A percentile compares a stretch with the other conserved stretches of the same genome.
Conservation (phyloP, 2,113 vertebrate genomes). For the Tringa solitaria region DNA sequence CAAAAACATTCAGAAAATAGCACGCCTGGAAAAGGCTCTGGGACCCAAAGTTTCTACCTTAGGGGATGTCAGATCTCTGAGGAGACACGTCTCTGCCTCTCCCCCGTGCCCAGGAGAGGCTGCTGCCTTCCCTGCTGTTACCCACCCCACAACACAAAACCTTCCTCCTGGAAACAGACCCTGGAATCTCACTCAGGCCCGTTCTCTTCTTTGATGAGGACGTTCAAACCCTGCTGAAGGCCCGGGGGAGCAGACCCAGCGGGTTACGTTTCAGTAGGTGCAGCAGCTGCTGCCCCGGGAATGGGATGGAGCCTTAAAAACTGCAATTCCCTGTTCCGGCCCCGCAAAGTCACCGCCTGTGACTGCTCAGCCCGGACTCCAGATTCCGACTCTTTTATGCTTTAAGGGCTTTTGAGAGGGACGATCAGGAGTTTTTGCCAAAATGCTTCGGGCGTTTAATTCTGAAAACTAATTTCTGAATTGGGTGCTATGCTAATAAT, state of each 20-base stretch:
- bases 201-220: slow-evolving; percentile 25
- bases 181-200: slow-evolving; percentile 46
- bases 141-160: slow-evolving; percentile 25
- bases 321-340: background rate
- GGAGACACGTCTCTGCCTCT: background rate
- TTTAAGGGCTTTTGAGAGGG: background rate
- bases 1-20: background rate
- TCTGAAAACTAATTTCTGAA: slow-evolving; percentile 62
- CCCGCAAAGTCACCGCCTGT: fast-evolving
- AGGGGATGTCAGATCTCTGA: background rate
- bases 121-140: slow-evolving; percentile 14
- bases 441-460: slow-evolving; percentile 46
- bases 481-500: slow-evolving; percentile 57
- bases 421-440: slow-evolving; percentile 38
- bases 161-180: slow-evolving; percentile 38
- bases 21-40: background rate
- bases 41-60: background rate
- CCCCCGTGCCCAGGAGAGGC: slow-evolving; percentile 23
- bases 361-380: background rate
- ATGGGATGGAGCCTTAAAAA: background rate
- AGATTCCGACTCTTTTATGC: background rate
- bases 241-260: background rate
- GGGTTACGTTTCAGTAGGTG: slow-evolving; percentile 8
- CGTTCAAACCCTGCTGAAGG: slow-evolving; percentile 29
- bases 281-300: background rate